Conservation (phyloP, 2,888 invertebrate genomes). For the Limnephilus auricula region DNA sequence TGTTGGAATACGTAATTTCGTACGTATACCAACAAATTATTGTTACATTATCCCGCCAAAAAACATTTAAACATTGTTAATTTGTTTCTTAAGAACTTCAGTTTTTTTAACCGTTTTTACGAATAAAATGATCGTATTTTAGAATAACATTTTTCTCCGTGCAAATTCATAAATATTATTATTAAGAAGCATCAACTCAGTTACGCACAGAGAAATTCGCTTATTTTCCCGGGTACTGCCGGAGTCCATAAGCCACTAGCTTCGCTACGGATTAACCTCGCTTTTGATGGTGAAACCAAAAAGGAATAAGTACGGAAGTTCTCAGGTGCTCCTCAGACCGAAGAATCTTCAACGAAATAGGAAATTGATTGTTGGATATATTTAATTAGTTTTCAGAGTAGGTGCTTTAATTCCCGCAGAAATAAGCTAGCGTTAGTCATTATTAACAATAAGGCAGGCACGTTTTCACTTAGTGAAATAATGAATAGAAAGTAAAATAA, state of each 20-base stretch:
- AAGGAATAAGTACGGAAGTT: not conserved
- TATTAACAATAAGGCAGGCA: not conserved
- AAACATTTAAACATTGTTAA: too few species aligned
- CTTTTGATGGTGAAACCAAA: not conserved
- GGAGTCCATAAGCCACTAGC: not conserved
- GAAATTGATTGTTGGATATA: slow-evolving; percentile 23
- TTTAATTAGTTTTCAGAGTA: slow-evolving; percentile 10
- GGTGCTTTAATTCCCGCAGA: not conserved
- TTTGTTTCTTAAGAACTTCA: too few species aligned
- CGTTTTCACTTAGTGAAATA: not conserved
- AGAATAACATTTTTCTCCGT: too few species aligned
- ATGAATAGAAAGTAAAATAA: not conserved
- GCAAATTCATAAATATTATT: not conserved
- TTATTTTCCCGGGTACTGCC: not conserved
- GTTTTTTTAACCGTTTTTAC: too few species aligned
- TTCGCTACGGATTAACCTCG: not conserved
- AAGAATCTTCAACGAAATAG: not conserved
- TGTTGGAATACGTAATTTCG: too few species aligned
- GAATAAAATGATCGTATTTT: too few species aligned
- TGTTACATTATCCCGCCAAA: too few species aligned
- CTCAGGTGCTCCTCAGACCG: not conserved
- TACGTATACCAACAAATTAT: too few species aligned
- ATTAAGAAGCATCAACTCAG: not conserved
- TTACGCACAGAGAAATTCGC: not conserved
- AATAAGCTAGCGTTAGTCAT: not conserved